These are phyloP conservation scores for Diabrotica undecimpunctata DNA, from an alignment of 1,140 invertebrate genomes.

Conservation along the genomic window DNA sequence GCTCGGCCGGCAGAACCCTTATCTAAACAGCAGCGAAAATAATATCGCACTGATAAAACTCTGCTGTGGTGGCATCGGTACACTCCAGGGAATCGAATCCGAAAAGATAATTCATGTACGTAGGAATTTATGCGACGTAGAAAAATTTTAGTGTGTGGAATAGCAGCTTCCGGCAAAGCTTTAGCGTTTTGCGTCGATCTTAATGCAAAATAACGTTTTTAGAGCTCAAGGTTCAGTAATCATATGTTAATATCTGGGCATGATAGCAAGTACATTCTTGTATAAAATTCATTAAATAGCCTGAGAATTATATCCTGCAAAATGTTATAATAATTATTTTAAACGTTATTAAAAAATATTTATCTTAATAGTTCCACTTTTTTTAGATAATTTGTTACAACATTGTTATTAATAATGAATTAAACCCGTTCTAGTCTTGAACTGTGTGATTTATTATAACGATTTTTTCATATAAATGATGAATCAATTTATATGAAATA, in stretches of 20 bases:
- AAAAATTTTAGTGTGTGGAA: constrained; percentile 10
- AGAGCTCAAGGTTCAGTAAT: neutral
- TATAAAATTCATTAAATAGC: no score
- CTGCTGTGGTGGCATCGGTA: constrained; percentile 40
- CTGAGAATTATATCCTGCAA: no score
- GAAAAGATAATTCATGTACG: constrained; percentile 23
- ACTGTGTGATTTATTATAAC: no score
- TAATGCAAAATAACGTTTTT: neutral
- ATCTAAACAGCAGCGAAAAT: constrained; percentile 51
- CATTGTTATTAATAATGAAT: no score
- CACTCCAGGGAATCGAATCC: constrained; percentile 34
- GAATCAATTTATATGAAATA: no score
- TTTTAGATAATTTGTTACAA: no score
- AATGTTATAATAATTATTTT: no score
- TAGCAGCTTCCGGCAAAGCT: neutral
- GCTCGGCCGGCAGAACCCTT: constrained; percentile 42
- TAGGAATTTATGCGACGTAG: constrained; percentile 37
- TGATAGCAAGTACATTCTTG: no score
- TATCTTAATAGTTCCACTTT: no score
- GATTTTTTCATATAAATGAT: no score
- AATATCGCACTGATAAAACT: constrained; percentile 49
- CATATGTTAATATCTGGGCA: neutral
- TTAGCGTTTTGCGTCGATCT: neutral
- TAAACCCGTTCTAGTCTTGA: no score
- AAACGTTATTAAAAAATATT: no score